Percentiles rank a stretch among this genome's conserved stretches.
Evolutionary conservation across 2,888 invertebrate species (phyloP).

Genomic region (Desoria tigrina): DNA sequence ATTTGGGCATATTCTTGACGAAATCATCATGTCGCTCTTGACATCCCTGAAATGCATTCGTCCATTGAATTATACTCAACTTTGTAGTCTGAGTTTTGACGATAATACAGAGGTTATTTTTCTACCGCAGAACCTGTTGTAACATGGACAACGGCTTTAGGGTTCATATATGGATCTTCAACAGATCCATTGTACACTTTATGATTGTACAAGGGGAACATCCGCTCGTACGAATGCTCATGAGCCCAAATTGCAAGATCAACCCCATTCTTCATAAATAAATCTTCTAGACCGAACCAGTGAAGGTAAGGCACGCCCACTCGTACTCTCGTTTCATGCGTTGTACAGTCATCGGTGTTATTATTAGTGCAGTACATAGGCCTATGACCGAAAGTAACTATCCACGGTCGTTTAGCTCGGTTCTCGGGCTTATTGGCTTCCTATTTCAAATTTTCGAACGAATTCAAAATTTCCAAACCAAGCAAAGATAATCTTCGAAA

Average conservation of each 20-base stretch:
- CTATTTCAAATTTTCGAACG: too few species aligned
- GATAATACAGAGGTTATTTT: too few species aligned
- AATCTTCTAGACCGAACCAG: slow-evolving; percentile 67
- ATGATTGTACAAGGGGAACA: slow-evolving; percentile 91
- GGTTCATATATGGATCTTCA: slow-evolving; percentile 70
- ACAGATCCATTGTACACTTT: slow-evolving; percentile 68
- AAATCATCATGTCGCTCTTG: slow-evolving; percentile 80
- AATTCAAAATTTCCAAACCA: too few species aligned
- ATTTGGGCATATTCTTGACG: slow-evolving; percentile 64
- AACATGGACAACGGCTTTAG: slow-evolving; percentile 86
- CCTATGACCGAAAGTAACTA: slow-evolving; percentile 78
- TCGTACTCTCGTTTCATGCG: slow-evolving; percentile 66
- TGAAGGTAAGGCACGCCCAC: slow-evolving; percentile 64
- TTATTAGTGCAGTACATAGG: slow-evolving; percentile 90
- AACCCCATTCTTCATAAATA: slow-evolving; percentile 85
- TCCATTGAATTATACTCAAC: too few species aligned
- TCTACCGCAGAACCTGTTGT: slow-evolving; percentile 75
- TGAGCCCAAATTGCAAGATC: slow-evolving; percentile 96
- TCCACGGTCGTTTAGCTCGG: slow-evolving; percentile 74
- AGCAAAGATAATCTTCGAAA: too few species aligned
- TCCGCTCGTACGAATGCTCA: slow-evolving; percentile 94
- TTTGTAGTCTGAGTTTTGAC: too few species aligned
- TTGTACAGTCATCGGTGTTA: slow-evolving; percentile 77
- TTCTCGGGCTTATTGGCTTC: slow-evolving; percentile 74
- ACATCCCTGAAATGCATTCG: too few species aligned